Evolutionary conservation across 2,888 invertebrate species (phyloP).

Genomic region (Lumbricus terrestris): DNA sequence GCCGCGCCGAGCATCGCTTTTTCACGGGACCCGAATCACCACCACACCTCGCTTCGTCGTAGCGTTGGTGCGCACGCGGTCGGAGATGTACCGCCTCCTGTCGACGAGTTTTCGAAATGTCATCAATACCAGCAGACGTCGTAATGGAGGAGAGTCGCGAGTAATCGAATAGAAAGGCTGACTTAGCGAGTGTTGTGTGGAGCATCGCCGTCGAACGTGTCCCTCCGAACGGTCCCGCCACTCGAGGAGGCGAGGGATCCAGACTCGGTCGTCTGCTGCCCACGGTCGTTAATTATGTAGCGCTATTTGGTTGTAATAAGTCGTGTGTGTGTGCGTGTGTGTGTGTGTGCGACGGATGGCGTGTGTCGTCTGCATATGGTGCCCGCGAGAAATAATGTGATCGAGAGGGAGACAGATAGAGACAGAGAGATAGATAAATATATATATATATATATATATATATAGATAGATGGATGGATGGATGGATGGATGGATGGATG

Average conservation of each 20-base stretch:
- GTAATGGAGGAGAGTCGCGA: neutral
- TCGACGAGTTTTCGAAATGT: neutral
- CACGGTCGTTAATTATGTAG: constrained; percentile 3
- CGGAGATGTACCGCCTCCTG: neutral
- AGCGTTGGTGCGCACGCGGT: neutral
- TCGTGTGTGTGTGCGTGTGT: too few relatives aligned
- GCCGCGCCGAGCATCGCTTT: neutral
- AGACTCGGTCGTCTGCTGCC: neutral
- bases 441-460: neutral
- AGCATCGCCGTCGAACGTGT: neutral
- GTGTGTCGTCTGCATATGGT: neutral
- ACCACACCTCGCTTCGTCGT: neutral
- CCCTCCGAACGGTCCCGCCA: neutral
- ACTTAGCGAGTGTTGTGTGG: neutral
- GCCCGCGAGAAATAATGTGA: neutral
- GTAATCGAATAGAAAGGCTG: neutral
- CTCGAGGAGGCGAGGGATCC: too few relatives aligned
- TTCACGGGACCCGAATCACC: neutral
- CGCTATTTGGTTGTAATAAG: neutral
- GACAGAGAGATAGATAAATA: neutral
- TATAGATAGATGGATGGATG: neutral
- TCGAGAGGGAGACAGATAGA: neutral
- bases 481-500: neutral
- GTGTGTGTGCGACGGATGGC: neutral
- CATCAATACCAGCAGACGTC: neutral